A percentile compares a stretch with the other conserved stretches of the same genome.
These are phyloP conservation scores for Microtus oregoni DNA, from an alignment of 2,113 vertebrate species.

Conservation along the genomic window DNA sequence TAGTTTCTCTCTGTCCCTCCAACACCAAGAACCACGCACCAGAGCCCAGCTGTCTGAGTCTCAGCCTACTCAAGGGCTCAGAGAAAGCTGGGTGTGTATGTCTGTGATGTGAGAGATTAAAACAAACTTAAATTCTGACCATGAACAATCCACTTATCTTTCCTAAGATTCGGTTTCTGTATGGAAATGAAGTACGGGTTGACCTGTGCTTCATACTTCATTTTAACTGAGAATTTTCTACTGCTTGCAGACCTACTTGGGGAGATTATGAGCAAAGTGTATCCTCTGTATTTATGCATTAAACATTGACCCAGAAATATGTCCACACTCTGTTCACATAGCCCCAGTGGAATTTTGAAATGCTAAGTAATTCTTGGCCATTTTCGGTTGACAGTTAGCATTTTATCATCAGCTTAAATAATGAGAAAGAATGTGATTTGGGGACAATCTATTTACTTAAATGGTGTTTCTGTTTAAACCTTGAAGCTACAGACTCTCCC, in stretches of 20 bases:
- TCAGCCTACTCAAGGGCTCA: not conserved
- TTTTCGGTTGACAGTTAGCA: not conserved
- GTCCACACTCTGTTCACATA: not conserved
- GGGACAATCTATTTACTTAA: not conserved
- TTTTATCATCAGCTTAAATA: not conserved
- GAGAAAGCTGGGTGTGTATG: not conserved
- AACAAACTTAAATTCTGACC: not conserved
- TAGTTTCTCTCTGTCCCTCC: not conserved
- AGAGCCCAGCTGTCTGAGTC: not conserved
- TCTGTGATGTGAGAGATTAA: not conserved
- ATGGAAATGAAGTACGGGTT: slow-evolving; percentile 22
- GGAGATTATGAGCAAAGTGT: not conserved
- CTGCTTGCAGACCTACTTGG: slow-evolving; percentile 22
- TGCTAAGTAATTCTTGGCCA: not conserved
- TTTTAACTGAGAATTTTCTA: not conserved
- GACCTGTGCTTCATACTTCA: not conserved
- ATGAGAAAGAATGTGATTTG: slow-evolving; percentile 5
- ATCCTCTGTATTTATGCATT: not conserved
- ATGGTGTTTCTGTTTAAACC: slow-evolving; percentile 4
- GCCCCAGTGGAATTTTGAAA: slow-evolving; percentile 36
- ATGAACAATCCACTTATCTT: not conserved
- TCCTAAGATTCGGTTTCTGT: slow-evolving; percentile 21
- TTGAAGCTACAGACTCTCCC: not conserved
- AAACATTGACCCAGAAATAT: not conserved
- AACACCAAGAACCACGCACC: not conserved